phyloP scores from a whole-genome alignment of 1,140 invertebrate genomes.

The Venturia canescens region DNA sequence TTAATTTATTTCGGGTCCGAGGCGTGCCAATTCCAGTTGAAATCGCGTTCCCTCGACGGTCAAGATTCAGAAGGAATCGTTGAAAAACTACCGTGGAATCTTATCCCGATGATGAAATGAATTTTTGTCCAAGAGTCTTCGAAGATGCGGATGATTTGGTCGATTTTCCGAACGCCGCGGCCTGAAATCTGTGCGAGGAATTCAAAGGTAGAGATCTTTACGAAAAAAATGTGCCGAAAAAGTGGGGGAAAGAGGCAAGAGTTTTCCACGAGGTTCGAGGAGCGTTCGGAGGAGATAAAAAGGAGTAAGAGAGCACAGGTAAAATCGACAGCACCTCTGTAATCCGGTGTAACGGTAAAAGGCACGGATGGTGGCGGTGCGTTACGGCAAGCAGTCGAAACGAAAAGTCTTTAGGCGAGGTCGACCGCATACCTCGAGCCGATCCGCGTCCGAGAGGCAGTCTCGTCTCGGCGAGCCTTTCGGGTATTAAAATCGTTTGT shows the following conservation, averaged over 20 bases:
- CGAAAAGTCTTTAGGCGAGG: slow-evolving; percentile 73
- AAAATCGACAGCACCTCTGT: slow-evolving; percentile 70
- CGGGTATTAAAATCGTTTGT: slow-evolving; percentile 55
- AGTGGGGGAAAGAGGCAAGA: slow-evolving; percentile 20
- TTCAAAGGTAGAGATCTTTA: not conserved
- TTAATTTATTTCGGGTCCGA: no score
- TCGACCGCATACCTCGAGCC: slow-evolving; percentile 73
- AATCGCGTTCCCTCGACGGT: no score
- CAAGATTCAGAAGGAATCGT: no score
- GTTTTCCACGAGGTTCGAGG: not conserved
- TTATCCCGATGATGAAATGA: no score
- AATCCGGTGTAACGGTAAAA: slow-evolving; percentile 70
- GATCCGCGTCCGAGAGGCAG: slow-evolving; percentile 66
- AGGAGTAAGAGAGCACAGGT: slow-evolving; percentile 48
- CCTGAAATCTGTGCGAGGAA: no score
- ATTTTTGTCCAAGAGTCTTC: no score
- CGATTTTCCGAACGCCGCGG: no score
- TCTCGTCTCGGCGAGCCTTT: slow-evolving; percentile 59
- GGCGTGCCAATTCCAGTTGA: no score
- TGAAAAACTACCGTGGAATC: no score
- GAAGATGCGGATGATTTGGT: no score
- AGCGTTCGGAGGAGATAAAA: not conserved
- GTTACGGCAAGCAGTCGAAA: slow-evolving; percentile 54
- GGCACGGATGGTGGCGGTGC: slow-evolving; percentile 71
- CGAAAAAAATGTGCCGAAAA: slow-evolving; percentile 16